These are phyloP conservation scores for Aleiodes sp. DNA, from an alignment of 1,140 invertebrate genomes.

Conservation along the genomic window DNA sequence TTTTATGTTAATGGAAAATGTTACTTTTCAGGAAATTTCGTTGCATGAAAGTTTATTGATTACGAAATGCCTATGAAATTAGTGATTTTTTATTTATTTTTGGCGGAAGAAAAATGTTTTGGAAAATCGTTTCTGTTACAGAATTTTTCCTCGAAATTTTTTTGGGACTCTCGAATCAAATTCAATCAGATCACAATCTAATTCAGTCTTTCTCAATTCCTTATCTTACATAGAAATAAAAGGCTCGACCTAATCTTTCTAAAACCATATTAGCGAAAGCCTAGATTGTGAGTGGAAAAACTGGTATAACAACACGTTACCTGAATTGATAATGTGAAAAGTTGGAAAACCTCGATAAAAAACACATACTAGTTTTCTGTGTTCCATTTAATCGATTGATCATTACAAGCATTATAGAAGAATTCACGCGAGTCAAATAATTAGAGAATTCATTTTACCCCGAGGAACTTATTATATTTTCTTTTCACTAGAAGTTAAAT, in stretches of 20 bases:
- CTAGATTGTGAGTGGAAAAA: neutral
- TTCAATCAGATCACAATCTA: too few species aligned
- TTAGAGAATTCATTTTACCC: neutral
- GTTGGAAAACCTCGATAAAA: neutral
- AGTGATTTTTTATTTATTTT: too few species aligned
- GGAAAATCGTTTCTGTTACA: too few species aligned
- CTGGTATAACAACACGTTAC: neutral
- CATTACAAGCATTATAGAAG: neutral
- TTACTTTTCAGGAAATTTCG: too few species aligned
- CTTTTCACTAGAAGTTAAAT: neutral
- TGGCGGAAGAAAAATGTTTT: too few species aligned
- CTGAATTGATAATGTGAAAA: slow-evolving; percentile 5
- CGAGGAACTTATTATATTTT: neutral
- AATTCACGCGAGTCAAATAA: neutral
- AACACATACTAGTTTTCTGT: neutral
- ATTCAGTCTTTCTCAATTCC: too few species aligned
- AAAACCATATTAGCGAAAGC: slow-evolving; percentile 7
- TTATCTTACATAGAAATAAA: too few species aligned
- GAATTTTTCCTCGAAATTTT: too few species aligned
- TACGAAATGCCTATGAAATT: too few species aligned
- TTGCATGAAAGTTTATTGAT: too few species aligned
- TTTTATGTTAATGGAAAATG: too few species aligned
- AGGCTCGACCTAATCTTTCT: slow-evolving; percentile 5
- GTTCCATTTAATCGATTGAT: slow-evolving; percentile 8
- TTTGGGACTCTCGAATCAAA: too few species aligned